Evolutionary conservation across 1,140 invertebrate genomes (phyloP), one percentile per base, ranked within the genome.

Genomic region (Druon quercuslanigerum): DNA sequence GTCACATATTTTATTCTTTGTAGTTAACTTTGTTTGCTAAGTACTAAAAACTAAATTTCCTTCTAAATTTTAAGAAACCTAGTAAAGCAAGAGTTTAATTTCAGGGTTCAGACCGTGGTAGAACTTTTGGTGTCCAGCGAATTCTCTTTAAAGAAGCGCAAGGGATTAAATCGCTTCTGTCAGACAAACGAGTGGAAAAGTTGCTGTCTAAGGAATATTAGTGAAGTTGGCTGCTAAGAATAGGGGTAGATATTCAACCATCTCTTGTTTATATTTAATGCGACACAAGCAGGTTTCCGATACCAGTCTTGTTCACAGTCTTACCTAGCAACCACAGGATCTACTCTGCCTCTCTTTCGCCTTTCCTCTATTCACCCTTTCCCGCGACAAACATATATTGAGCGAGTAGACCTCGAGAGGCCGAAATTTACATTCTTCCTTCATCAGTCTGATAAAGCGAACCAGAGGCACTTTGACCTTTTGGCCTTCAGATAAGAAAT

Each of bases 241-340:
- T 73, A 73, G 72, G 78, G 76, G 81, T 82, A 75, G 81, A 79
- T 80, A 78, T 80, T 74, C 76, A 74, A 51, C 71, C 77, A 72
- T 75, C 79, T 76, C 78, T 78, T 81, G 82, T 83, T 82, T 80
- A 83, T 83, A 82, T 83, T 82, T 83, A 83, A 82, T 80, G 85
- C 78, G 81, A 80, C 79, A 77, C 80, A 85, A 83, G 79, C 79
- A 78, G 84, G 81, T 78, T 79, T 79, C 76, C 77, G 77, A 86
- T 86, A 79, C 20, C 17, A 16, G 20, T 50, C 7, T 72, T 14
- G 46, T 19, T 17, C 46, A 46, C 40, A 9, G 52, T 51, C 75
- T 56, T 20, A 75, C 76, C 74, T 75, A 16, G 50, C 73, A 52
- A 70, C 51, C 14, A 7, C 71, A 56, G 66, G 73, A 70, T 73